Percentiles rank a stretch among this genome's conserved stretches.
Evolutionary conservation across 2,797 vertebrate genomes (phyloP).

Genomic region (Parauchenoglanis punctatus): DNA sequence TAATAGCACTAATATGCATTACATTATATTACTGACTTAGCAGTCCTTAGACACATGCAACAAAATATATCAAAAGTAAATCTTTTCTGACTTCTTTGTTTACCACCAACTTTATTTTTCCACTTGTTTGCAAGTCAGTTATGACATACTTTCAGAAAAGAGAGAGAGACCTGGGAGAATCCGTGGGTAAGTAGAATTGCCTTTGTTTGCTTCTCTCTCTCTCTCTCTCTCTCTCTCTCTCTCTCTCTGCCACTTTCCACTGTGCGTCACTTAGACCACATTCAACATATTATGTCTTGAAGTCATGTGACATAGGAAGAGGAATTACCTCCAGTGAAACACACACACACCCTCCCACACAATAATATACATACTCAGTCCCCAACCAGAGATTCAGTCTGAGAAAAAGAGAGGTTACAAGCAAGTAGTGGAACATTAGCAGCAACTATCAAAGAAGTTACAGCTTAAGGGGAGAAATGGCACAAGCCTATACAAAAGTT

Average conservation of each 20-base stretch:
- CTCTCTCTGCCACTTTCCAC: conserved; percentile 74
- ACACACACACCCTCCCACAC: conserved; percentile 49
- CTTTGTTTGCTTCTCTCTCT: conserved; percentile 29
- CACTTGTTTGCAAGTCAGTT: conserved; percentile 30
- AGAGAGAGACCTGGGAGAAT: conserved; percentile 58
- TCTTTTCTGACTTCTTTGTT: conserved; percentile 28
- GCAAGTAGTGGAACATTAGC: conserved; percentile 7
- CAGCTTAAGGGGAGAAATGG: conserved; percentile 2
- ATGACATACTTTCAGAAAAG: conserved; percentile 54
- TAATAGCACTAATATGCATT: not conserved
- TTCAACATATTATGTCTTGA: conserved; percentile 32
- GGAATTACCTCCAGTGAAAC: conserved; percentile 59
- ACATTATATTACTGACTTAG: not conserved
- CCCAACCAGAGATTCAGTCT: conserved; percentile 29
- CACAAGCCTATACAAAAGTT: conserved; percentile 36
- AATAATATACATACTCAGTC: conserved; percentile 60
- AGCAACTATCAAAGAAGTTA: not conserved
- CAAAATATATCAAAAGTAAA: not conserved
- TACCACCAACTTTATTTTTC: conserved; percentile 39
- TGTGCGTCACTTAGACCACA: conserved; percentile 65
- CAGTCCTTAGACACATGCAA: not conserved
- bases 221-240: conserved; percentile 69
- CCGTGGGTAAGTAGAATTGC: conserved; percentile 71
- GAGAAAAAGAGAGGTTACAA: conserved; percentile 20
- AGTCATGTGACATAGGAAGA: conserved; percentile 71